Percentiles rank a stretch among this genome's conserved stretches.
Conservation (phyloP, 2,113 vertebrate species). For the Eulemur rufifrons region DNA sequence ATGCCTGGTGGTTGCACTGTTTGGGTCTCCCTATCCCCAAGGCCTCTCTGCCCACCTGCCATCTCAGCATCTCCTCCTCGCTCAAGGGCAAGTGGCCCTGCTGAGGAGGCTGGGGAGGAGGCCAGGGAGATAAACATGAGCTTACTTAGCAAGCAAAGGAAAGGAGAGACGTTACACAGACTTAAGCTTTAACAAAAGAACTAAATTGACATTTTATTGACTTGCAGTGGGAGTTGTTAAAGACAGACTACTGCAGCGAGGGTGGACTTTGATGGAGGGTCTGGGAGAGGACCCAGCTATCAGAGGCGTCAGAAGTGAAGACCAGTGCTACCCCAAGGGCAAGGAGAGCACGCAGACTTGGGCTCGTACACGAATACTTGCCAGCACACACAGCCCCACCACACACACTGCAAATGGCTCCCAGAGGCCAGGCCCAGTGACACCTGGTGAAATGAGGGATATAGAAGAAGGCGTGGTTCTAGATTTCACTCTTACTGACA, state of each 20-base stretch:
- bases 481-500: not conserved
- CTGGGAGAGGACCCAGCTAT: slow-evolving; percentile 44
- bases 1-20: fast-evolving
- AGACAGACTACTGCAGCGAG: slow-evolving; percentile 76
- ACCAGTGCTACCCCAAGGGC: not conserved
- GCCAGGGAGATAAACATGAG: not conserved
- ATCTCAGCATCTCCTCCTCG: not conserved
- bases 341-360: slow-evolving; percentile 30
- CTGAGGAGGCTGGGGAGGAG: not conserved
- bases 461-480: not conserved
- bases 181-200: slow-evolving; percentile 81
- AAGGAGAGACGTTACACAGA: slow-evolving; percentile 73
- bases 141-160: slow-evolving; percentile 66
- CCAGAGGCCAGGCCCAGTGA: not conserved
- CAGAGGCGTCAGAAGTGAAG: slow-evolving; percentile 56
- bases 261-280: slow-evolving; percentile 41
- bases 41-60: not conserved
- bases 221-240: slow-evolving; percentile 77
- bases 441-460: not conserved
- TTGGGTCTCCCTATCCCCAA: not conserved
- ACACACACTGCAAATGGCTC: not conserved
- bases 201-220: slow-evolving; percentile 78
- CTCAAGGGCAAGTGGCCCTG: not conserved
- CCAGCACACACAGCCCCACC: fast-evolving
- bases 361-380: not conserved